These are phyloP conservation scores for Drosophila ogumai DNA, from an alignment of 1,140 invertebrate genomes.

Conservation along the genomic window DNA sequence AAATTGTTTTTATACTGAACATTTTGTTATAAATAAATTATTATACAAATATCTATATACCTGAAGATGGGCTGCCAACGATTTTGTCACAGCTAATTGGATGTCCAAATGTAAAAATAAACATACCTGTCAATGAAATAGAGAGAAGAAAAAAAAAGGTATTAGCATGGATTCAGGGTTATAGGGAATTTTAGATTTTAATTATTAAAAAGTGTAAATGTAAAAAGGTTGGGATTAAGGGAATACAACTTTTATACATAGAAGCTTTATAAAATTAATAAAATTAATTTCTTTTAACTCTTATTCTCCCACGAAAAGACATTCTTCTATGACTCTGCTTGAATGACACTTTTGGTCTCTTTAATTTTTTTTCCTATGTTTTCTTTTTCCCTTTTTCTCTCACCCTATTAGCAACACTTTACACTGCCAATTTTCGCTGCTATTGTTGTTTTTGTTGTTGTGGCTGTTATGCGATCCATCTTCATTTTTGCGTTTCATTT, in stretches of 20 bases:
- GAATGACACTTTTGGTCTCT: not conserved
- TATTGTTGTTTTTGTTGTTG: constrained; percentile 11
- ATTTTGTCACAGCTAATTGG: constrained; percentile 44
- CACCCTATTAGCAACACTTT: constrained; percentile 26
- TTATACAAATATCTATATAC: constrained; percentile 15
- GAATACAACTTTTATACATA: not conserved
- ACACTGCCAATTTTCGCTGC: constrained; percentile 11
- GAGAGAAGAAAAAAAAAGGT: constrained; percentile 7
- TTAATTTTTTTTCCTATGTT: not conserved
- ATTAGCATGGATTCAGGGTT: constrained; percentile 1
- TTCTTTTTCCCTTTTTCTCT: not conserved
- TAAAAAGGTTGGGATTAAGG: not conserved
- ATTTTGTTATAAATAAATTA: not conserved
- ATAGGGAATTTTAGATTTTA: not conserved
- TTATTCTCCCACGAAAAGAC: not conserved
- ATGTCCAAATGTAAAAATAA: constrained; percentile 45
- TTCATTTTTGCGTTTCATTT: constrained; percentile 71
- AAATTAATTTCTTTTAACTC: no score
- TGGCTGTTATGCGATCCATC: constrained; percentile 72
- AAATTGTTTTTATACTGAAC: not conserved
- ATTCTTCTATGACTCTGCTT: not conserved
- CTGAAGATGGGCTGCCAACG: constrained; percentile 2
- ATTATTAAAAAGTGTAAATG: constrained; percentile 7
- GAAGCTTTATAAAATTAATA: not conserved
- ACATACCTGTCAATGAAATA: constrained; percentile 45